These are phyloP conservation scores for Ondatra zibethicus DNA, from an alignment of 2,113 vertebrate genomes.

Conservation along the genomic window DNA sequence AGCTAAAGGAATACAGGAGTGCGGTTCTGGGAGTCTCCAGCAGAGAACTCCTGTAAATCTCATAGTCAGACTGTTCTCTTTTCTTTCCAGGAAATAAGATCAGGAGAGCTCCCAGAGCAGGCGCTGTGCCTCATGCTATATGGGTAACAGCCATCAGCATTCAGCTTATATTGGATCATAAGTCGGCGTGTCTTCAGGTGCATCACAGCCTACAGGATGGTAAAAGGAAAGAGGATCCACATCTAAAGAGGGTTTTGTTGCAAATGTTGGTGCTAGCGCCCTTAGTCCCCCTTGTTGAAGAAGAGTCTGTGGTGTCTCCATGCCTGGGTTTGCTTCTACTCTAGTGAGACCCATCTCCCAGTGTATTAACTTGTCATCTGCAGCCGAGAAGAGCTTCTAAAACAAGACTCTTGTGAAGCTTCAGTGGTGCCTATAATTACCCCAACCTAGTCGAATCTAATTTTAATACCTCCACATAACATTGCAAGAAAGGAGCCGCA, in stretches of 20 bases:
- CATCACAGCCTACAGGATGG: background rate
- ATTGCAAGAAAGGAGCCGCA: constrained; percentile 53
- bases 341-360: background rate
- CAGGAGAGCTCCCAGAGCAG: background rate
- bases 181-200: background rate
- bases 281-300: background rate
- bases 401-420: background rate
- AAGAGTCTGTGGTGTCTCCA: background rate
- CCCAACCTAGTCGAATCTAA: constrained; percentile 36
- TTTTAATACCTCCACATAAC: constrained; percentile 67
- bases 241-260: background rate
- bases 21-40: background rate
- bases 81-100: background rate
- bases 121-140: background rate
- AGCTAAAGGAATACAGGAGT: background rate
- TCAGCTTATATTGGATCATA: background rate
- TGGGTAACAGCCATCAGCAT: background rate
- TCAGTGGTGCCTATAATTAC: constrained; percentile 56
- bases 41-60: background rate
- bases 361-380: constrained; percentile 35
- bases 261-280: background rate
- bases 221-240: background rate
- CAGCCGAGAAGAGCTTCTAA: constrained; percentile 21
- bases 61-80: background rate
- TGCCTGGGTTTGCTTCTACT: background rate